phyloP scores from a whole-genome alignment of 2,888 invertebrate species.

The Chloroclystis v-ata region DNA sequence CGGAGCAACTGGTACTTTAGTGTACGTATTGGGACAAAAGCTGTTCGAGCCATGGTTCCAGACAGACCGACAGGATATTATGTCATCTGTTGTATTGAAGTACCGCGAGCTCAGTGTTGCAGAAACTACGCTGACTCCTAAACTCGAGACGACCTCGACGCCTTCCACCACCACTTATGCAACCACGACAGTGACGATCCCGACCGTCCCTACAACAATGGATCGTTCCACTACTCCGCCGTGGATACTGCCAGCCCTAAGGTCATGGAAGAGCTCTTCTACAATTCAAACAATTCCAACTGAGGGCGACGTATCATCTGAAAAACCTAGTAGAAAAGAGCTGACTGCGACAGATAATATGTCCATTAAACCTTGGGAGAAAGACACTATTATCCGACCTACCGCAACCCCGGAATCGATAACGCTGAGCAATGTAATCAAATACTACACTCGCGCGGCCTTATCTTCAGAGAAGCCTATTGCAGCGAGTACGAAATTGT shows the following conservation, averaged over 20 bases:
- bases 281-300: slow-evolving; percentile 54
- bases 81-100: slow-evolving; percentile 15
- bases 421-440: slow-evolving; percentile 54
- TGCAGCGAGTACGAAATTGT: slow-evolving; percentile 48
- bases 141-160: slow-evolving; percentile 43
- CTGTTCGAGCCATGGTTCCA: slow-evolving; percentile 24
- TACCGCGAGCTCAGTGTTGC: slow-evolving; percentile 29
- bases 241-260: slow-evolving; percentile 75
- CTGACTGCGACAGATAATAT: slow-evolving; percentile 52
- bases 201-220: slow-evolving; percentile 32
- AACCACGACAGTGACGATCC: slow-evolving; percentile 30
- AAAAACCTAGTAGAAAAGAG: slow-evolving; percentile 54
- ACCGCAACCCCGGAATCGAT: slow-evolving; percentile 59
- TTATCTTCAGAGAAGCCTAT: slow-evolving; percentile 50
- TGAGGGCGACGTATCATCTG: slow-evolving; percentile 51
- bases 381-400: slow-evolving; percentile 60
- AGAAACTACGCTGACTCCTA: slow-evolving; percentile 46
- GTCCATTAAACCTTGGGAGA: slow-evolving; percentile 63
- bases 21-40: slow-evolving; percentile 53
- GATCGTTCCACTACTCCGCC: slow-evolving; percentile 61
- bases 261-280: slow-evolving; percentile 62
- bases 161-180: slow-evolving; percentile 42
- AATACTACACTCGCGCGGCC: slow-evolving; percentile 52
- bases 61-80: slow-evolving; percentile 14
- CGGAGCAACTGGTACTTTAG: slow-evolving; percentile 54